Evolutionary conservation across 92 coral and sea anemone genomes (phyloP).

Genomic region (Paramuricea clavata): DNA sequence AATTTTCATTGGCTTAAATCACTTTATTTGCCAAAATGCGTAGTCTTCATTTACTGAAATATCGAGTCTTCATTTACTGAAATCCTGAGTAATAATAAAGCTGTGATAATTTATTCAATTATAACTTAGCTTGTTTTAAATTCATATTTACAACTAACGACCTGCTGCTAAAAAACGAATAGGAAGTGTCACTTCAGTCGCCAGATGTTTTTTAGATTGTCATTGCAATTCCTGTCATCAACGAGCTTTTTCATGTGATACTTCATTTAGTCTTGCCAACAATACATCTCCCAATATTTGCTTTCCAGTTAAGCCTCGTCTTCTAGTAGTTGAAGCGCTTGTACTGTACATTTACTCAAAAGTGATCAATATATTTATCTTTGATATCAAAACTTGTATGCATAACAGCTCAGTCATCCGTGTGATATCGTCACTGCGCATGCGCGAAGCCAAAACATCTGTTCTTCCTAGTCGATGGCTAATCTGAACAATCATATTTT

Average conservation of each 20-base stretch:
- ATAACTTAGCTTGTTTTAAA: conserved; percentile 1
- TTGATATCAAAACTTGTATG: conserved; percentile 16
- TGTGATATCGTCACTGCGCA: conserved; percentile 11
- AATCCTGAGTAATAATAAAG: not conserved
- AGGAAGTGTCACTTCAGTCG: conserved; percentile 21
- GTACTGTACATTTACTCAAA: not conserved
- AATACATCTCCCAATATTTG: not conserved
- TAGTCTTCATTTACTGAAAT: not conserved
- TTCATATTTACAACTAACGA: conserved; percentile 13
- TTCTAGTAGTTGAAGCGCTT: not conserved
- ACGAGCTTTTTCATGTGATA: not conserved
- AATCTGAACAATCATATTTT: not conserved
- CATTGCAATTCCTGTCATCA: not conserved
- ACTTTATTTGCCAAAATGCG: no score
- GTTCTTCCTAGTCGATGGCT: not conserved
- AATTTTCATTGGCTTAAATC: no score
- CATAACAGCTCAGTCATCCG: not conserved
- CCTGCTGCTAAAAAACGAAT: conserved; percentile 10
- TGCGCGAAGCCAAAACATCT: conserved; percentile 17
- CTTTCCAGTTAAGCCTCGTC: not conserved
- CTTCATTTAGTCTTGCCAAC: not conserved
- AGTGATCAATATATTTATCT: conserved; percentile 18
- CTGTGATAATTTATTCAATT: conserved; percentile 6
- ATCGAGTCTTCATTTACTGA: not conserved
- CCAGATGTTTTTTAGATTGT: conserved; percentile 7